Conservation (phyloP, 1,140 invertebrate species). For the Meloidogyne exigua region DNA sequence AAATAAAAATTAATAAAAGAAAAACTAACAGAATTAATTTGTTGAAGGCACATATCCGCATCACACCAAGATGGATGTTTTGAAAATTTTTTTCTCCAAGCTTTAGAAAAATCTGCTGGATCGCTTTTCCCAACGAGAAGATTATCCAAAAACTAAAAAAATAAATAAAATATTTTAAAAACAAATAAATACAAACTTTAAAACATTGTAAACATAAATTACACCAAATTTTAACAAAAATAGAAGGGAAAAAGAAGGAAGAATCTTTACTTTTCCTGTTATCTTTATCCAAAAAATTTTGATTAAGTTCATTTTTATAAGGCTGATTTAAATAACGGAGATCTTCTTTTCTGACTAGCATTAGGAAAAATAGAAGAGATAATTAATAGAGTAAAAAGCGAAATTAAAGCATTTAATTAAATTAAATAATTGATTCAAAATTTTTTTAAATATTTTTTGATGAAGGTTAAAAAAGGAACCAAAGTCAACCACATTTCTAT, state of each 20-base stretch:
- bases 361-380: background rate
- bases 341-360: background rate
- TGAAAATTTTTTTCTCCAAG: constrained; percentile 58
- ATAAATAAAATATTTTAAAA: constrained; percentile 13
- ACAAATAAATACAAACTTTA: background rate
- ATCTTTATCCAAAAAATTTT: constrained; percentile 1
- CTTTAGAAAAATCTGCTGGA: constrained; percentile 53
- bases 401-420: too few species aligned
- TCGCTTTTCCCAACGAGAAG: constrained; percentile 57
- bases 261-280: background rate
- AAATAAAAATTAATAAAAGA: too few species aligned
- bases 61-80: constrained; percentile 63
- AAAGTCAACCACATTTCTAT: too few species aligned
- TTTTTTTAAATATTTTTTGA: too few species aligned
- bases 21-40: constrained; percentile 52
- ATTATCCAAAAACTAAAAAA: constrained; percentile 53
- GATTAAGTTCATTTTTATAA: background rate
- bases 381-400: too few species aligned
- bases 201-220: background rate
- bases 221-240: background rate
- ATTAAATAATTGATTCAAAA: too few species aligned
- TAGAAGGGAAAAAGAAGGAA: background rate
- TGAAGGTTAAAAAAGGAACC: too few species aligned
- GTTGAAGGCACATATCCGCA: constrained; percentile 61
- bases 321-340: background rate